phyloP scores from a whole-genome alignment of 2,113 vertebrate genomes.

The Psophia crepitans region DNA sequence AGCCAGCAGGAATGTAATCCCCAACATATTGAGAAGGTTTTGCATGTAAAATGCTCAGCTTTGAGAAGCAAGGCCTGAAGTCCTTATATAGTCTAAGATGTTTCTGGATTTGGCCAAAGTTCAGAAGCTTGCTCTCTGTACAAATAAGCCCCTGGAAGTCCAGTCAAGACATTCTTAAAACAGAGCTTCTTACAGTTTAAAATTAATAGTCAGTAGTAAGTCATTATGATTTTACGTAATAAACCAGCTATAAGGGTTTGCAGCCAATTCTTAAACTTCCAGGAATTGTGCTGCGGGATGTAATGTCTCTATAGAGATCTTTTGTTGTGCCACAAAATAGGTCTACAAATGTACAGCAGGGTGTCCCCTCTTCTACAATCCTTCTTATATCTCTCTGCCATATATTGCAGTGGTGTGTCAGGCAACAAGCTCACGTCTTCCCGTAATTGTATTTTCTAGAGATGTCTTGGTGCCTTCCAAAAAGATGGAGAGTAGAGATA shows the following conservation, averaged over 20 bases:
- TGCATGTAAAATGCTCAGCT: neutral
- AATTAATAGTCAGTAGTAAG: conserved; percentile 4
- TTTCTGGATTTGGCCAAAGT: neutral
- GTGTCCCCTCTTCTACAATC: neutral
- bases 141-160: neutral
- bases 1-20: neutral
- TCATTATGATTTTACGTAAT: conserved; percentile 18
- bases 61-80: neutral
- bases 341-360: neutral
- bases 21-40: neutral
- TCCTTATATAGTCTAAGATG: neutral
- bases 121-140: neutral
- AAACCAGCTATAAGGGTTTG: neutral
- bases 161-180: neutral
- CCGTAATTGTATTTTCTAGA: neutral
- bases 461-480: neutral
- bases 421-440: accelerated
- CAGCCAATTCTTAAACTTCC: conserved; percentile 47
- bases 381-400: neutral
- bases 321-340: conserved; percentile 24
- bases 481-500: neutral
- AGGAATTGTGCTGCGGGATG: conserved; percentile 22
- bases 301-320: conserved; percentile 12
- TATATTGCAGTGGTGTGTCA: neutral
- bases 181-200: neutral